These are phyloP conservation scores for Zoanthus solanderi DNA, from an alignment of 92 coral and sea anemone species.

Conservation along the genomic window DNA sequence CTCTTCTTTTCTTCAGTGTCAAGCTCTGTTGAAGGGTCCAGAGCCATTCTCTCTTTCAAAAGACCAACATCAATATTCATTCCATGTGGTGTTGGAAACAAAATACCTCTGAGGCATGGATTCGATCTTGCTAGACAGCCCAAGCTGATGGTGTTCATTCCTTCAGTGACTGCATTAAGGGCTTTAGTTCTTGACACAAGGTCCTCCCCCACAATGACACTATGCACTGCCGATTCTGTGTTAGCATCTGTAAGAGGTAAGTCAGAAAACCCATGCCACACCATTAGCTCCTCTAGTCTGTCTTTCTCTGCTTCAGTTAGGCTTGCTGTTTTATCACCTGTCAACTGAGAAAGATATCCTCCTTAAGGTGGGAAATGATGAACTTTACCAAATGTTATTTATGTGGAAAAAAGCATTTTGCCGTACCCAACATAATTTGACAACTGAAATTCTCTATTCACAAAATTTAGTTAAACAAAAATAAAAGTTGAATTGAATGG, in stretches of 20 bases:
- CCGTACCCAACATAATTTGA: no score
- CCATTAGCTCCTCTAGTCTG: conserved; percentile 29
- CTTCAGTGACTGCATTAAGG: conserved; percentile 15
- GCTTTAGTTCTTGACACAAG: conserved; percentile 18
- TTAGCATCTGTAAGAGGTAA: conserved; percentile 18
- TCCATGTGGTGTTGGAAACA: conserved; percentile 8
- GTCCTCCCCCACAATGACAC: conserved; percentile 18
- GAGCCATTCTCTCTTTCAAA: background rate
- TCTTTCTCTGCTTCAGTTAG: conserved; percentile 8
- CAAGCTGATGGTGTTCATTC: conserved; percentile 8
- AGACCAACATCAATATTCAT: background rate
- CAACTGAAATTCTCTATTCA: no score
- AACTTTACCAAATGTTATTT: no score
- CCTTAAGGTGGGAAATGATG: background rate
- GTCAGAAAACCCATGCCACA: background rate
- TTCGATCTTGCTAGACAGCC: background rate
- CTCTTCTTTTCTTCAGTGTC: background rate
- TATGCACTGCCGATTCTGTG: background rate
- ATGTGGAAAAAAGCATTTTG: no score
- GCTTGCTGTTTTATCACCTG: background rate
- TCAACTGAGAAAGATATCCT: background rate
- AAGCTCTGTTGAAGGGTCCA: background rate
- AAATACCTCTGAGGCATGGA: conserved; percentile 1
- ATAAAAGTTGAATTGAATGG: no score
- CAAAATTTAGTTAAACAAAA: no score